These are phyloP conservation scores for Aphidius gifuensis DNA, from an alignment of 1,140 invertebrate genomes.

Conservation along the genomic window DNA sequence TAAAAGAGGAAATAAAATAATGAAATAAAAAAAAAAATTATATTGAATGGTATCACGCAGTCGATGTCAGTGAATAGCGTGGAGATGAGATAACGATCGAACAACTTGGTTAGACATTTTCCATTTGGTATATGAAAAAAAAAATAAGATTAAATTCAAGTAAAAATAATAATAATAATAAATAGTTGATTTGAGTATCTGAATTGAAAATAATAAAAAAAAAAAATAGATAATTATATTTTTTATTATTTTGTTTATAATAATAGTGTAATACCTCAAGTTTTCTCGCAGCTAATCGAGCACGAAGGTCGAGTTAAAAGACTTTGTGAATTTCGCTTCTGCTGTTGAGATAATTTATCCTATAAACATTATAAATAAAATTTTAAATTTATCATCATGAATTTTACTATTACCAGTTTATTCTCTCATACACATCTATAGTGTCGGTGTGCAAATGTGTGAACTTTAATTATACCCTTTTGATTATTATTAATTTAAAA, in stretches of 20 bases:
- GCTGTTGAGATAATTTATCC: neutral
- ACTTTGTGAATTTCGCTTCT: neutral
- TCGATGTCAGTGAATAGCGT: neutral
- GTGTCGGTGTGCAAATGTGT: neutral
- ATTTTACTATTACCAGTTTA: neutral
- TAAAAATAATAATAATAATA: neutral
- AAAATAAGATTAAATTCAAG: neutral
- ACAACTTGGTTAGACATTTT: slow-evolving; percentile 1
- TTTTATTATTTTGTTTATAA: slow-evolving; percentile 7
- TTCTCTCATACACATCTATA: neutral
- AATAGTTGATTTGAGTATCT: no score
- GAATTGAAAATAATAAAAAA: neutral
- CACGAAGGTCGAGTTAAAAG: slow-evolving; percentile 26
- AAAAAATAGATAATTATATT: slow-evolving; percentile 34
- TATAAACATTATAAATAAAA: no score
- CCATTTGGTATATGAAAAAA: slow-evolving; percentile 1
- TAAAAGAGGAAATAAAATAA: slow-evolving; percentile 7
- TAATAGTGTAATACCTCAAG: slow-evolving; percentile 6
- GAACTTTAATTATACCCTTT: slow-evolving; percentile 44
- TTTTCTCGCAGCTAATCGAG: slow-evolving; percentile 41
- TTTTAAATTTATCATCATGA: neutral
- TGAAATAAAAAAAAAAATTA: neutral
- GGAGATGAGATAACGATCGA: slow-evolving; percentile 16
- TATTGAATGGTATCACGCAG: slow-evolving; percentile 15
- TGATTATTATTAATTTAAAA: slow-evolving; percentile 46